Percentiles rank a stretch among this genome's conserved stretches.
These are phyloP conservation scores for Drosophila paulistorum DNA, from an alignment of 1,140 invertebrate genomes.

Conservation along the genomic window DNA sequence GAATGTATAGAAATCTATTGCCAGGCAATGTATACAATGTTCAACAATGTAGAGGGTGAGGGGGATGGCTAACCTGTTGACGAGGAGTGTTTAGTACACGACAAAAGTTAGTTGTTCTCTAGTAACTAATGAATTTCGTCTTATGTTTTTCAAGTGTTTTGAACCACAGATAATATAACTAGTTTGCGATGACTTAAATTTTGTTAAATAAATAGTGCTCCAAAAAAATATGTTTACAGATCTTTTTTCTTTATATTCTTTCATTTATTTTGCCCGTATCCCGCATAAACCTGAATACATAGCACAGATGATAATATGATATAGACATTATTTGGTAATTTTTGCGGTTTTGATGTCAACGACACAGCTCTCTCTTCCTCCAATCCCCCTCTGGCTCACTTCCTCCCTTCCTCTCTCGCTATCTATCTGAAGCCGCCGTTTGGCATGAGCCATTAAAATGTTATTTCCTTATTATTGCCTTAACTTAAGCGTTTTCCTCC, in stretches of 20 bases:
- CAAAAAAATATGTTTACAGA: background rate
- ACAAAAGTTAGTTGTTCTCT: too few relatives aligned
- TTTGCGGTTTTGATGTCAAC: constrained; percentile 40
- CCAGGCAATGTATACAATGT: too few relatives aligned
- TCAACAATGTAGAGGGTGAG: too few relatives aligned
- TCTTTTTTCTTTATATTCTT: background rate
- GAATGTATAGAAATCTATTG: too few relatives aligned
- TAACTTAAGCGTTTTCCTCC: constrained; percentile 67
- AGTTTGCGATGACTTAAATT: too few relatives aligned
- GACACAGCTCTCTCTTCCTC: constrained; percentile 12
- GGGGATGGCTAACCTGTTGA: too few relatives aligned
- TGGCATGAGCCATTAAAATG: constrained; percentile 62
- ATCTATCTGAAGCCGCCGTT: background rate
- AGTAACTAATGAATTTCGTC: too few relatives aligned
- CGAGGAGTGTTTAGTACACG: too few relatives aligned
- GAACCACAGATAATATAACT: too few relatives aligned
- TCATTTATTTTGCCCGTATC: background rate
- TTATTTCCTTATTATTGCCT: constrained; percentile 81
- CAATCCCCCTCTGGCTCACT: background rate
- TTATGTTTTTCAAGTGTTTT: too few relatives aligned
- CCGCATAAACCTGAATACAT: background rate
- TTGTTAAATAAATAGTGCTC: too few relatives aligned
- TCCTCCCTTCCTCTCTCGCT: background rate
- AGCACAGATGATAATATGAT: background rate
- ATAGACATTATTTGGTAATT: constrained; percentile 11